Percentiles rank a stretch among this genome's conserved stretches.
These are phyloP conservation scores for Chymomyza costata DNA, from an alignment of 1,140 invertebrate species.

Conservation along the genomic window DNA sequence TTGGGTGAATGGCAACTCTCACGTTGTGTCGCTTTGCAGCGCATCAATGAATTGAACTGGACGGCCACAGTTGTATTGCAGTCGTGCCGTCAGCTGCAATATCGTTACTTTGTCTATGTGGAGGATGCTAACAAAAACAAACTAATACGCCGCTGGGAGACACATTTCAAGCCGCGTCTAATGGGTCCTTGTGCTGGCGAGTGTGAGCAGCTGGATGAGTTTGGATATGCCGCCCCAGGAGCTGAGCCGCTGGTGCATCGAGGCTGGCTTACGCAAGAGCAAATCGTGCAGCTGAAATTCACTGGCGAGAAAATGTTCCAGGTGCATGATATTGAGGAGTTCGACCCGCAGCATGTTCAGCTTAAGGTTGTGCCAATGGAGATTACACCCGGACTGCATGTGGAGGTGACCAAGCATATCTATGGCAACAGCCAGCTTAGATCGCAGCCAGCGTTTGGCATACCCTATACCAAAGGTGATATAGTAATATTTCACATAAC, in stretches of 20 bases:
- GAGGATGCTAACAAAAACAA: conserved; percentile 54
- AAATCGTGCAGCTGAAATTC: conserved; percentile 86
- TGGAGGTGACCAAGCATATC: conserved; percentile 58
- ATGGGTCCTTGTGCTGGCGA: conserved; percentile 24
- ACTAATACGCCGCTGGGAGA: conserved; percentile 85
- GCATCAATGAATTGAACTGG: conserved; percentile 69
- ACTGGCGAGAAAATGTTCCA: conserved; percentile 76
- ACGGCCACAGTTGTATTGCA: conserved; percentile 76
- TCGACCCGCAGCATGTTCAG: conserved; percentile 64
- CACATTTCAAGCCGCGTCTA: conserved; percentile 80
- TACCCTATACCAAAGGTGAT: conserved; percentile 57
- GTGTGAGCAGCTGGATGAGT: conserved; percentile 73
- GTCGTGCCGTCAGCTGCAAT: conserved; percentile 79
- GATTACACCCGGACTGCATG: conserved; percentile 56
- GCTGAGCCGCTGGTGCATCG: conserved; percentile 79
- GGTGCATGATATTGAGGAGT: conserved; percentile 69
- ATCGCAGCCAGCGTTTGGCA: conserved; percentile 45
- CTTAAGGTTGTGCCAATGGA: conserved; percentile 56
- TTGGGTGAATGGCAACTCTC: conserved; percentile 76
- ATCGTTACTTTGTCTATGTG: conserved; percentile 82
- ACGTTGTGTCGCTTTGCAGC: conserved; percentile 65
- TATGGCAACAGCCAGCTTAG: conserved; percentile 59
- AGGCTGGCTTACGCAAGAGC: conserved; percentile 89
- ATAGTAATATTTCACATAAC: conserved; percentile 75
- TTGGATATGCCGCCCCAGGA: conserved; percentile 69